These are phyloP conservation scores for Drosophila niveifrons DNA, from an alignment of 2,888 invertebrate genomes.

Conservation along the genomic window DNA sequence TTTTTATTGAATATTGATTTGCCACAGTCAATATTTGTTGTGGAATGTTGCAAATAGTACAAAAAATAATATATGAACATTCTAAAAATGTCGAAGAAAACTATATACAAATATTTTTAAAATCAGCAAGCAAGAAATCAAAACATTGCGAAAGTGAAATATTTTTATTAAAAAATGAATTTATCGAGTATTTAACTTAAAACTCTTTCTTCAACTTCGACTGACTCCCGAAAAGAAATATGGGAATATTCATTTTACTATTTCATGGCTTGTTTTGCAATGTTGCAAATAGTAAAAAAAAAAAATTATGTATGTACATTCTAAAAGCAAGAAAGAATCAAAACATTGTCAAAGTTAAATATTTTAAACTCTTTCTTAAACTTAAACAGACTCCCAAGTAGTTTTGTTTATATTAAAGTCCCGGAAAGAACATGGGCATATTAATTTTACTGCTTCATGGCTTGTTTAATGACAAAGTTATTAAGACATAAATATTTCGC, in stretches of 20 bases:
- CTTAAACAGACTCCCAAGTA: not conserved
- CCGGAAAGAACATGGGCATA: conserved; percentile 26
- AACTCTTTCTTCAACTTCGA: not conserved
- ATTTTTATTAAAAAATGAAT: too few species aligned
- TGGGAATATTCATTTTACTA: conserved; percentile 33
- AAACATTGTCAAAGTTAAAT: too few species aligned
- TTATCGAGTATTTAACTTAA: not conserved
- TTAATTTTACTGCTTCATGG: conserved; percentile 25
- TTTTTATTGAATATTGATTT: conserved; percentile 19
- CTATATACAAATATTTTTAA: too few species aligned
- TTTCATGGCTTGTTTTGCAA: conserved; percentile 26
- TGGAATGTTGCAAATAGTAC: not conserved
- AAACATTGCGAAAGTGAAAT: not conserved
- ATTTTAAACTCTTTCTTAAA: not conserved
- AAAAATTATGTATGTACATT: too few species aligned
- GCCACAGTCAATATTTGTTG: conserved; percentile 1
- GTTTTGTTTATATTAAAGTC: not conserved
- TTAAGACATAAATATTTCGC: conserved; percentile 74
- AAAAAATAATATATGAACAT: not conserved
- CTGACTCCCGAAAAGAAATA: conserved; percentile 1
- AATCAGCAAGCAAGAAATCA: not conserved
- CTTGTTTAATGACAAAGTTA: conserved; percentile 67
- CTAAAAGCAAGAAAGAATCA: too few species aligned
- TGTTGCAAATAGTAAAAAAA: too few species aligned
- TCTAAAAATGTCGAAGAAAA: not conserved